These are phyloP conservation scores for Volucella zonaria DNA, from an alignment of 2,888 invertebrate genomes.

Conservation along the genomic window DNA sequence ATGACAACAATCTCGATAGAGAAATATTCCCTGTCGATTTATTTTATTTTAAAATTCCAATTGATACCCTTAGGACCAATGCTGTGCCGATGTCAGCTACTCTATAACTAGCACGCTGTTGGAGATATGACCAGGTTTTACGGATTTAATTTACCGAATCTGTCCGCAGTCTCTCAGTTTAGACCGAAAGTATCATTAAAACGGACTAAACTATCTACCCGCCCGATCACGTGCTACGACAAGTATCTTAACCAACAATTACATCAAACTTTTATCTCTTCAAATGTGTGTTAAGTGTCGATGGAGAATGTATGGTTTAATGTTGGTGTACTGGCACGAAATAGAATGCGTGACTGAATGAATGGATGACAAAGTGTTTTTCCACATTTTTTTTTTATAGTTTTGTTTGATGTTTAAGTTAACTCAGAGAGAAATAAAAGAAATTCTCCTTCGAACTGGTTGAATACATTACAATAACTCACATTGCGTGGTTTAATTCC, in stretches of 20 bases:
- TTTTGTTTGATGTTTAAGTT: neutral
- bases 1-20: too few species aligned
- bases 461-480: constrained; percentile 83
- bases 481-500: constrained; percentile 83
- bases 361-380: constrained; percentile 22
- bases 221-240: too few species aligned
- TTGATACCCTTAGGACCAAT: too few species aligned
- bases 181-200: too few species aligned
- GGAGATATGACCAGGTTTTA: too few species aligned
- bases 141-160: too few species aligned
- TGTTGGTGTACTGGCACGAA: constrained; percentile 20
- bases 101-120: too few species aligned
- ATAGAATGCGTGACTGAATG: constrained; percentile 37
- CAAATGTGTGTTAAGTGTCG: constrained; percentile 21
- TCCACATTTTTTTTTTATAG: neutral
- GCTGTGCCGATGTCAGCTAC: too few species aligned
- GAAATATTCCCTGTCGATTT: too few species aligned
- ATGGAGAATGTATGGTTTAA: constrained; percentile 47
- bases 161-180: too few species aligned
- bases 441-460: constrained; percentile 73
- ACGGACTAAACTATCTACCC: too few species aligned
- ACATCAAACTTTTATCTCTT: constrained; percentile 4
- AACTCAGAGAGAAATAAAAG: constrained; percentile 30
- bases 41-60: too few species aligned
- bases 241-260: constrained; percentile 34